These are phyloP conservation scores for Geophilus truncorum DNA, from an alignment of 2,888 invertebrate genomes.

Conservation along the genomic window DNA sequence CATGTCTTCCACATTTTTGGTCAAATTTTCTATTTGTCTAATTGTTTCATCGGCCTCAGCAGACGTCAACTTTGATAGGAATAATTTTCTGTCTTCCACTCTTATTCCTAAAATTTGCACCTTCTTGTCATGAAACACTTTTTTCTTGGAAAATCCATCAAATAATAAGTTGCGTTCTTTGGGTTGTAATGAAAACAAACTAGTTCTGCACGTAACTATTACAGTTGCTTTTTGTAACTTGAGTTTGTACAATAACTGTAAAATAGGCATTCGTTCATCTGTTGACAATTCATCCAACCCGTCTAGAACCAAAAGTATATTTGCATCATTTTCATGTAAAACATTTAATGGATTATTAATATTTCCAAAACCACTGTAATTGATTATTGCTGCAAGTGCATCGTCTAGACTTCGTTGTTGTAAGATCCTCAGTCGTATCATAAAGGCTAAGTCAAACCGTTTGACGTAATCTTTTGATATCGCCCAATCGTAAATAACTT, in stretches of 20 bases:
- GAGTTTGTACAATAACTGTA: not conserved
- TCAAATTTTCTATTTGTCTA: not conserved
- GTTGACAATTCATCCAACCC: not conserved
- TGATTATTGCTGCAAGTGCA: not conserved
- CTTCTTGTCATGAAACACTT: not conserved
- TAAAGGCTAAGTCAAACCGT: not conserved
- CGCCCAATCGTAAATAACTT: not conserved
- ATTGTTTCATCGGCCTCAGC: not conserved
- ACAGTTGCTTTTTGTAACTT: not conserved
- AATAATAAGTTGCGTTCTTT: not conserved
- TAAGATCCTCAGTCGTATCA: not conserved
- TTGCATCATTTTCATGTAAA: not conserved
- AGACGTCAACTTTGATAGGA: not conserved
- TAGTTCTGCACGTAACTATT: not conserved
- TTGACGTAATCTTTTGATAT: not conserved
- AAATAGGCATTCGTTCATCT: not conserved
- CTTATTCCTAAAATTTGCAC: not conserved
- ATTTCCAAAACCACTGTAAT: not conserved
- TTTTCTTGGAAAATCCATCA: not conserved
- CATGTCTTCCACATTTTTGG: not conserved
- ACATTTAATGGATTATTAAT: not conserved
- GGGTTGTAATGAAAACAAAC: not conserved
- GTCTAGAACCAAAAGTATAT: not conserved
- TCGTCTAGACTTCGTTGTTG: not conserved
- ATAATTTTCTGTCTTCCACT: not conserved